Evolutionary conservation across 2,888 invertebrate genomes (phyloP).

Genomic region (Malthinus flaveolus): DNA sequence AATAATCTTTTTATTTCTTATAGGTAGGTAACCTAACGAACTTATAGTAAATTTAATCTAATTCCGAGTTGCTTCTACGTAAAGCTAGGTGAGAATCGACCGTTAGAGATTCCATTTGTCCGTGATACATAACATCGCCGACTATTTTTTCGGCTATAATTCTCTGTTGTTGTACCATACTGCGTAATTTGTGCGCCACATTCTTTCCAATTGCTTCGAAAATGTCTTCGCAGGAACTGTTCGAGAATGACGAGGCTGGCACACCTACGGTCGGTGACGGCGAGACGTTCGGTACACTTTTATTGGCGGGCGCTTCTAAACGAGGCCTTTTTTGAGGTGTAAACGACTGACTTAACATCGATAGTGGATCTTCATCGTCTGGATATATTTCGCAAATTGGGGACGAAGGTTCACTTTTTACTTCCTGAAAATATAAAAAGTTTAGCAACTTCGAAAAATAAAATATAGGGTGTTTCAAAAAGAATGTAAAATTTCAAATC

Average conservation of each 20-base stretch:
- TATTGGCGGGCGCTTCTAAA: not conserved
- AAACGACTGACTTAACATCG: not conserved
- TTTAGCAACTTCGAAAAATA: no score
- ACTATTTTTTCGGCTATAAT: slow-evolving; percentile 53
- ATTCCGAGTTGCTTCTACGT: not conserved
- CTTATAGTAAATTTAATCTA: no score
- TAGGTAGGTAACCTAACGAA: no score
- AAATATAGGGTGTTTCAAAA: no score
- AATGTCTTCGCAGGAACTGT: slow-evolving; percentile 52
- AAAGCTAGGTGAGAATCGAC: slow-evolving; percentile 47
- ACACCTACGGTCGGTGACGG: not conserved
- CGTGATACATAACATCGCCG: slow-evolving; percentile 52
- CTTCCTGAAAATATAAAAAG: slow-evolving; percentile 6
- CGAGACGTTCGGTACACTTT: not conserved
- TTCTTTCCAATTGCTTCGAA: slow-evolving; percentile 53
- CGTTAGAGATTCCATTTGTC: slow-evolving; percentile 52
- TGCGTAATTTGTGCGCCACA: slow-evolving; percentile 52
- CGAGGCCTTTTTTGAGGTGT: slow-evolving; percentile 3
- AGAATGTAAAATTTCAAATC: no score
- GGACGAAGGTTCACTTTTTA: slow-evolving; percentile 15
- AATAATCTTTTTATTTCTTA: no score
- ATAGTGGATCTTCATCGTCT: slow-evolving; percentile 10
- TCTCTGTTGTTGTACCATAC: slow-evolving; percentile 52
- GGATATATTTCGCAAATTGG: not conserved
- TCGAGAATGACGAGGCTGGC: not conserved